A percentile compares a stretch with the other conserved stretches of the same genome.
phyloP scores from a whole-genome alignment of 2,888 invertebrate genomes.

The Euspilapteryx auroguttella region DNA sequence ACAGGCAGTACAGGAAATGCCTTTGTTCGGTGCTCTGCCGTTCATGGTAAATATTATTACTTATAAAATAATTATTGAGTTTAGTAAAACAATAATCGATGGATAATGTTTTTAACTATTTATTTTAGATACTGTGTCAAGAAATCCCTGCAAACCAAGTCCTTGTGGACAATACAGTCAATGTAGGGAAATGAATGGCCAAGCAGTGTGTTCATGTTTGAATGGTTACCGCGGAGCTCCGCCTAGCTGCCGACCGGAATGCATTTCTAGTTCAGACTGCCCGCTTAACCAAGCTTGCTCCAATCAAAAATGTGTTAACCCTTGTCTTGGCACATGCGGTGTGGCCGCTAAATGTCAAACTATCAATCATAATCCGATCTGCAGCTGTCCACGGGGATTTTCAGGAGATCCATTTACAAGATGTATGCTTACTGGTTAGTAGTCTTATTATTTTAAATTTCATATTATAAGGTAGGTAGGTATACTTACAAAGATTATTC shows the following conservation, averaged over 20 bases:
- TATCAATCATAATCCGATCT: slow-evolving; percentile 75
- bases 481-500: too few species aligned
- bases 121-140: slow-evolving; percentile 14
- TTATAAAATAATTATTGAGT: too few species aligned
- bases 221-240: slow-evolving; percentile 66
- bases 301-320: slow-evolving; percentile 71
- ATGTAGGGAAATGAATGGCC: slow-evolving; percentile 62
- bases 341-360: slow-evolving; percentile 73
- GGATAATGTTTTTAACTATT: too few species aligned
- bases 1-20: slow-evolving; percentile 71
- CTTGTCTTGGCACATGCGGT: slow-evolving; percentile 80
- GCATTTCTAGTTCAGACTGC: slow-evolving; percentile 73
- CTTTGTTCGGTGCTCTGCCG: slow-evolving; percentile 64
- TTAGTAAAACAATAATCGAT: too few species aligned
- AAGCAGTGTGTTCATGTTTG: slow-evolving; percentile 71
- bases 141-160: slow-evolving; percentile 64
- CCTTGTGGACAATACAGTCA: slow-evolving; percentile 68
- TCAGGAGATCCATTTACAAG: slow-evolving; percentile 71
- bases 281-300: slow-evolving; percentile 69
- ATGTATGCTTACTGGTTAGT: slow-evolving; percentile 56
- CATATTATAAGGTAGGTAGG: too few species aligned
- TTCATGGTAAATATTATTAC: slow-evolving; percentile 37
- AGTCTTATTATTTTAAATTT: neutral
- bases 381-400: slow-evolving; percentile 65
- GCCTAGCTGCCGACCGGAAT: slow-evolving; percentile 73